Evolutionary conservation across 1,140 invertebrate species (phyloP), one percentile per base, ranked within the genome.

Genomic region (Galleria mellonella): DNA sequence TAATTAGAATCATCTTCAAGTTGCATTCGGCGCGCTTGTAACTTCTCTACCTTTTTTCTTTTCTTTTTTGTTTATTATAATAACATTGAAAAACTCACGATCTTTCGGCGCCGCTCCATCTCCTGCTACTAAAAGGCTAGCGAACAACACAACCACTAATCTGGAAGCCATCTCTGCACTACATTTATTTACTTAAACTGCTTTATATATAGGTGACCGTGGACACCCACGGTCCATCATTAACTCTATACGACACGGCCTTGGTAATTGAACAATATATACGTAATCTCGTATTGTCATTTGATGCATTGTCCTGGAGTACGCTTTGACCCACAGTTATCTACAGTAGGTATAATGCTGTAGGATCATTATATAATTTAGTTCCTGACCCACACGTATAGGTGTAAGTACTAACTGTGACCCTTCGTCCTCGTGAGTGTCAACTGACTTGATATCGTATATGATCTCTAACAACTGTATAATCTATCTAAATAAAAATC

Each of bases 231-330:
- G 9, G 33, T 37, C 36, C 55, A 46, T 62, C 43, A 55, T 58
- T 54, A 57, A 17, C 51, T 43, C 13, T 48, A 49, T 58, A 53
- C 50, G 51, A 23, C 47, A 55, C 53, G 55, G 46, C 62, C 62
- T 62, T 66, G 57, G 50, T 51, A 61, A 57, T 58, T 53, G 62
- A 49, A 62, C 58, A 51, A 58, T 55, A 23, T 23, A 23, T 6
- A 6, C 49, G 47, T 32, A 45, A 43, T 30, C 43, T 47, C 33
- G 32, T 40, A 43, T 36, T 39, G 33, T 32, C 47, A 49, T 49
- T 49, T 23, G 17, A 23, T 3, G 17, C 17, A 23, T 23, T 23
- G 17, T 23, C 17, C 17, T 23, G 6, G 17, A 23, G 17, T 23
- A 23, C 17, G 17, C 17, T 23, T 23, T 23, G 17, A 23, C 17